Conservation (phyloP, 2,888 invertebrate genomes). For the Sinhomidia bicolor region DNA sequence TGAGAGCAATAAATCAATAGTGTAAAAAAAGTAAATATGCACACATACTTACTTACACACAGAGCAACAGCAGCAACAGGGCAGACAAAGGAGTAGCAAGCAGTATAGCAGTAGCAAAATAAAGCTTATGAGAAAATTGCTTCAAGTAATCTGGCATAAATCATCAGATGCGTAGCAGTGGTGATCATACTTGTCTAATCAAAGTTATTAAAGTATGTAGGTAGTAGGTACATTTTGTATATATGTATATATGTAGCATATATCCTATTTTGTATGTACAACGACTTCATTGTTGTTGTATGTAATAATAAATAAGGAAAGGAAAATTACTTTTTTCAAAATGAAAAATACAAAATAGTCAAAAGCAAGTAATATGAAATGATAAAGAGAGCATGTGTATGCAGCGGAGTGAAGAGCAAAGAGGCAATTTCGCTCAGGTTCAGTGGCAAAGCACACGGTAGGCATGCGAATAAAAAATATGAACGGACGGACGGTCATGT, state of each 20-base stretch:
- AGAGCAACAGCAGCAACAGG: too few species aligned
- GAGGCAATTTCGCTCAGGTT: constrained; percentile 22
- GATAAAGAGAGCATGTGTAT: constrained; percentile 33
- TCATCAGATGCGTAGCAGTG: constrained; percentile 45
- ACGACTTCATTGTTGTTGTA: background rate
- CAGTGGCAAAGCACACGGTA: constrained; percentile 53
- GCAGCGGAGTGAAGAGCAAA: too few species aligned
- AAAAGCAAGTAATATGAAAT: constrained; percentile 25
- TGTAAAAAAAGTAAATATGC: constrained; percentile 42
- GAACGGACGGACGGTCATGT: constrained; percentile 17
- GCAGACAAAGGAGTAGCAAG: too few species aligned
- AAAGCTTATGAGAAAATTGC: constrained; percentile 53
- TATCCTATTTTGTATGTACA: background rate
- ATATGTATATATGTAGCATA: background rate
- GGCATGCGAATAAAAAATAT: constrained; percentile 15
- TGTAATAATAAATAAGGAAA: constrained; percentile 25
- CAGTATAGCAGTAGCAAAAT: background rate
- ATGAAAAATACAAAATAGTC: constrained; percentile 17
- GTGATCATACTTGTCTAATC: constrained; percentile 49
- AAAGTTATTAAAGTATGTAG: constrained; percentile 51
- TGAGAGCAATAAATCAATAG: constrained; percentile 53
- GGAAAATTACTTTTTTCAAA: constrained; percentile 41
- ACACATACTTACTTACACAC: too few species aligned
- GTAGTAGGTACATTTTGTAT: background rate
- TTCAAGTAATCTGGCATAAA: constrained; percentile 56